These are phyloP conservation scores for Callionymus lyra DNA, from an alignment of 2,113 vertebrate genomes.

Conservation along the genomic window DNA sequence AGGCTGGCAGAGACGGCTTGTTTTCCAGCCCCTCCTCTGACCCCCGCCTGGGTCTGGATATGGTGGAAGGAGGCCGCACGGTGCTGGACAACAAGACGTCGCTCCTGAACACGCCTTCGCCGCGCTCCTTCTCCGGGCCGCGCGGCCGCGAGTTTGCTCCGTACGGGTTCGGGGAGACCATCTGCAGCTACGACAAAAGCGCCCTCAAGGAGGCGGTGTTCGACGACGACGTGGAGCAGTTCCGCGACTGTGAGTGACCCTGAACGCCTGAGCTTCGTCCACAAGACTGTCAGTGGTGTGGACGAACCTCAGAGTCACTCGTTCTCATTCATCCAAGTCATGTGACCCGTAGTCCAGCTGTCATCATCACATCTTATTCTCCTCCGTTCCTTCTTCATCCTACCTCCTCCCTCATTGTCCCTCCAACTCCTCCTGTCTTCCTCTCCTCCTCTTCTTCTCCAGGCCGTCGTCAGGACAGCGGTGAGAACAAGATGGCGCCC, in stretches of 20 bases:
- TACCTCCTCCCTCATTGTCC: conserved; percentile 6
- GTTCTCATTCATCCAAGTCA: no score
- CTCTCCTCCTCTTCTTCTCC: conserved; percentile 30
- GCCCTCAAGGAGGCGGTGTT: conserved; percentile 96
- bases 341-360: not conserved
- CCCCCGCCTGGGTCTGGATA: conserved; percentile 54
- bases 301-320: no score
- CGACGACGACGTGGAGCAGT: conserved; percentile 95
- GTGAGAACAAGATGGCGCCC: conserved; percentile 66
- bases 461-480: conserved; percentile 67
- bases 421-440: conserved; percentile 13
- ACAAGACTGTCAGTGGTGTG: no score
- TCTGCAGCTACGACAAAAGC: conserved; percentile 88
- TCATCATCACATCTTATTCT: conserved; percentile 42
- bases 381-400: conserved; percentile 21
- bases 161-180: conserved; percentile 82
- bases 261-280: no score
- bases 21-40: conserved; percentile 54
- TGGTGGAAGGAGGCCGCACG: conserved; percentile 81
- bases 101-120: conserved; percentile 90
- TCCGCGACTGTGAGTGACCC: conserved; percentile 78
- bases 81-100: conserved; percentile 97
- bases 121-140: conserved; percentile 81
- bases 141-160: conserved; percentile 85
- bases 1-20: conserved; percentile 61